Percentiles rank a stretch among this genome's conserved stretches.
Conservation (phyloP, 1,140 invertebrate genomes). For the Paralvinella palmiformis region DNA sequence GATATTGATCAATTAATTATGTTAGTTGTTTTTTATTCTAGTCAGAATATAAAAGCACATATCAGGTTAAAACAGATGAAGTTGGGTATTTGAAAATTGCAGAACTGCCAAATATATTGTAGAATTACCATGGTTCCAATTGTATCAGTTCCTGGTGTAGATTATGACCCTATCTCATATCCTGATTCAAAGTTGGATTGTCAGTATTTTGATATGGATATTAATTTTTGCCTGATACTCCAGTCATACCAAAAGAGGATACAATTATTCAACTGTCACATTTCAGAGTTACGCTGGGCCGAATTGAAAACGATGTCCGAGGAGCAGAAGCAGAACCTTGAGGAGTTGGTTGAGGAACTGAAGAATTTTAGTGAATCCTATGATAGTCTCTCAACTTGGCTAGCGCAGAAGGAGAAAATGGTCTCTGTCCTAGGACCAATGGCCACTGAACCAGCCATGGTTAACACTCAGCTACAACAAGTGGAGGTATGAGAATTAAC, state of each 20-base stretch:
- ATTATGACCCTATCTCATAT: too few relatives aligned
- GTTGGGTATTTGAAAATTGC: too few relatives aligned
- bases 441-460: slow-evolving; percentile 86
- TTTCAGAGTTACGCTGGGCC: slow-evolving; percentile 70
- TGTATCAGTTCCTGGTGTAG: too few relatives aligned
- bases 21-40: too few relatives aligned
- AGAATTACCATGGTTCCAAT: too few relatives aligned
- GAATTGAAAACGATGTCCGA: slow-evolving; percentile 79
- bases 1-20: too few relatives aligned
- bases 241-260: too few relatives aligned
- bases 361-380: slow-evolving; percentile 88
- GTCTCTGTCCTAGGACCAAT: slow-evolving; percentile 88
- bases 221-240: not conserved
- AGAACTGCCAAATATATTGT: too few relatives aligned
- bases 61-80: too few relatives aligned
- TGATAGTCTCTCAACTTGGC: slow-evolving; percentile 77
- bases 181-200: too few relatives aligned
- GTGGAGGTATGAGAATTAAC: slow-evolving; percentile 53
- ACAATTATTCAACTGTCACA: not conserved
- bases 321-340: slow-evolving; percentile 71
- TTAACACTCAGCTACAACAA: slow-evolving; percentile 89
- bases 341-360: slow-evolving; percentile 61
- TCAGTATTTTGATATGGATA: not conserved
- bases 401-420: slow-evolving; percentile 90
- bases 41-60: too few relatives aligned